Evolutionary conservation across 2,113 vertebrate species (phyloP).

Genomic region (Girardinichthys multiradiatus): DNA sequence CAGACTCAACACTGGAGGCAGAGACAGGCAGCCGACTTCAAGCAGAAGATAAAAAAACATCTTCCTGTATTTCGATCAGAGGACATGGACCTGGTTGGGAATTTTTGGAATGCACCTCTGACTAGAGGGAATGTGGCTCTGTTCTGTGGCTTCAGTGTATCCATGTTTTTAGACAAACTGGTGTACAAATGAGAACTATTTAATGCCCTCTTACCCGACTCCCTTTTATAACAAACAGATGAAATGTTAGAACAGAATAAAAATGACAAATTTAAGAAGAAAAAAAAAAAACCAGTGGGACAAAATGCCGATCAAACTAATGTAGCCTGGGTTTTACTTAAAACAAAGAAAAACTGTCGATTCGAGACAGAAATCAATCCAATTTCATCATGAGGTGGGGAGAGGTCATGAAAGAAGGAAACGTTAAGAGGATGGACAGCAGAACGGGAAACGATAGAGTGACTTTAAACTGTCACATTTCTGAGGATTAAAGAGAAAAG

Average conservation of each 20-base stretch:
- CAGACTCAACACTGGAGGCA: not conserved
- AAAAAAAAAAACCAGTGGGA: slow-evolving; percentile 7
- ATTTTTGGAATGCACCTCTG: slow-evolving; percentile 9
- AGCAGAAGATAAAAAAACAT: not conserved
- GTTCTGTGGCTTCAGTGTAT: not conserved
- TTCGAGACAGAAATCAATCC: slow-evolving; percentile 36
- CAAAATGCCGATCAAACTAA: not conserved
- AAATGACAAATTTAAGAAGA: not conserved
- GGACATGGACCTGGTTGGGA: not conserved
- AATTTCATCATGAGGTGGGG: slow-evolving; percentile 34
- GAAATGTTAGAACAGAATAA: slow-evolving; percentile 39
- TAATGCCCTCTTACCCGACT: slow-evolving; percentile 14
- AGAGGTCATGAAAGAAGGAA: slow-evolving; percentile 15
- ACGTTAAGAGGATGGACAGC: not conserved
- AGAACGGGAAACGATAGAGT: not conserved
- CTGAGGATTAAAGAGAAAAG: not conserved
- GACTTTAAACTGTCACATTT: too few species aligned
- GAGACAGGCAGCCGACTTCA: not conserved
- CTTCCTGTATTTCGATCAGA: not conserved
- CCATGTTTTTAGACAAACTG: not conserved
- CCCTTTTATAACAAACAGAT: slow-evolving; percentile 24
- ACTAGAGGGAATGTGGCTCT: not conserved
- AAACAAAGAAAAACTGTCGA: slow-evolving; percentile 12
- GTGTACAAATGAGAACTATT: not conserved
- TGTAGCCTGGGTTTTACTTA: not conserved